Evolutionary conservation across 2,113 vertebrate genomes (phyloP).

Genomic region (Nothocercus nigrocapillus): DNA sequence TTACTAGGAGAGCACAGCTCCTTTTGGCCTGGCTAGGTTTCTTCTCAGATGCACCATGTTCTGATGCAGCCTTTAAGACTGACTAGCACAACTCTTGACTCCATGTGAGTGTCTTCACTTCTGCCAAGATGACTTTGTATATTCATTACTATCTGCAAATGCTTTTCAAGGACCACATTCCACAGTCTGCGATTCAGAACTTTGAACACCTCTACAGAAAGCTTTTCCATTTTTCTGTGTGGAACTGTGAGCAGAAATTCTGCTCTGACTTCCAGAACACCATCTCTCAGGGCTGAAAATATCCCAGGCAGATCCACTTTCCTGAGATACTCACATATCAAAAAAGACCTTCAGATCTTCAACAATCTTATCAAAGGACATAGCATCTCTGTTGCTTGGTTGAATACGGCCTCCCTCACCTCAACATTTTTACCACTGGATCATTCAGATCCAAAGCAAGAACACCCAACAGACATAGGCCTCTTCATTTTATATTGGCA

Average conservation of each 20-base stretch:
- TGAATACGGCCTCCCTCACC: neutral
- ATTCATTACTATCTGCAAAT: neutral
- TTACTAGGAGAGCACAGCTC: neutral
- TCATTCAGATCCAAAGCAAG: neutral
- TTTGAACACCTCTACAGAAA: neutral
- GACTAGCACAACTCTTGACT: neutral
- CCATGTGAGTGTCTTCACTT: neutral
- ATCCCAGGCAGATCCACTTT: neutral
- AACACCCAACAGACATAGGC: neutral
- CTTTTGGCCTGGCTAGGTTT: neutral
- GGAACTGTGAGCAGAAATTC: neutral
- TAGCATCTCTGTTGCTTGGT: neutral
- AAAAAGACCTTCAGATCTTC: neutral
- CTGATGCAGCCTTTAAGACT: neutral
- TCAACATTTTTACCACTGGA: neutral
- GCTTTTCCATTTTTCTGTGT: neutral
- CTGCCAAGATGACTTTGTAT: neutral
- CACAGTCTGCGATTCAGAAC: neutral
- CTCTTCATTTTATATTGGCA: neutral
- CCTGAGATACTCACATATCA: neutral
- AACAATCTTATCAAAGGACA: rapidly evolving
- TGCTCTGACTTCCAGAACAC: neutral
- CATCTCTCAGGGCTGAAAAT: neutral
- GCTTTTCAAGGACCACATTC: neutral
- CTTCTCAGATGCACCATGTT: neutral